Evolutionary conservation across 2,888 invertebrate species (phyloP), one percentile per base, ranked within the genome.

Genomic region (Brachyopa scutellaris): DNA sequence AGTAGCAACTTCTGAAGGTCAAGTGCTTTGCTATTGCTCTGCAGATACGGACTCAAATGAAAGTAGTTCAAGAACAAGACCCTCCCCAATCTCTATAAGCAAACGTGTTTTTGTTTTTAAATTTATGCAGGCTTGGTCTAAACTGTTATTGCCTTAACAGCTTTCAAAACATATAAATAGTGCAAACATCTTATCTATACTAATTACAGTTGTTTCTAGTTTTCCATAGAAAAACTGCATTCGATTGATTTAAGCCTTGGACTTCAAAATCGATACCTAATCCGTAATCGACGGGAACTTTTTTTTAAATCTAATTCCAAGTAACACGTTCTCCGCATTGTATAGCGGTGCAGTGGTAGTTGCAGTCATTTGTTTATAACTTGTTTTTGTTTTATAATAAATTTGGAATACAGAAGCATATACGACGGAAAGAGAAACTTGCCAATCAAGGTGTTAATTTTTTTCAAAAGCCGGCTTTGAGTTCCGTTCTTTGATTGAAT

Each of bases 401-500:
- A 51, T 59, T 53, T 13, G 19, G 11, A 15, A 19, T 17, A 36
- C 0, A 17, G 4, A 8, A 3, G 11, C 4, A 15, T 0, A 2
- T 11, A 23, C 26, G 26, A 36, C 36, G 15, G 33, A 57, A 69
- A 74, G 73, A 62, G 55, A 80, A 57, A 67, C 21, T 47, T 3
- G 6, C 1, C 2, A 26, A 42, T 23, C 5, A 17, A 49, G 19
- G 9, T 15, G 19, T 9, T 7, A 6, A 6, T 3, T 40, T 2
- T 1, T 19, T n/a, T 42, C 2, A 3, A 11, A 51, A 57, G 47
- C 5, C 57, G n/a, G 21, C 51, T 49, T 45, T 26, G 26, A 51
- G 73, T 62, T 74, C 64, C 62, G 69, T 80, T 76, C 69, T 80
- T 62, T 38, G 33, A 74, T 69, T 64, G 53, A 45, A 74, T 69